Evolutionary conservation across 2,888 invertebrate species (phyloP), one percentile per base, ranked within the genome.

Genomic region (Nomada lathburiana): DNA sequence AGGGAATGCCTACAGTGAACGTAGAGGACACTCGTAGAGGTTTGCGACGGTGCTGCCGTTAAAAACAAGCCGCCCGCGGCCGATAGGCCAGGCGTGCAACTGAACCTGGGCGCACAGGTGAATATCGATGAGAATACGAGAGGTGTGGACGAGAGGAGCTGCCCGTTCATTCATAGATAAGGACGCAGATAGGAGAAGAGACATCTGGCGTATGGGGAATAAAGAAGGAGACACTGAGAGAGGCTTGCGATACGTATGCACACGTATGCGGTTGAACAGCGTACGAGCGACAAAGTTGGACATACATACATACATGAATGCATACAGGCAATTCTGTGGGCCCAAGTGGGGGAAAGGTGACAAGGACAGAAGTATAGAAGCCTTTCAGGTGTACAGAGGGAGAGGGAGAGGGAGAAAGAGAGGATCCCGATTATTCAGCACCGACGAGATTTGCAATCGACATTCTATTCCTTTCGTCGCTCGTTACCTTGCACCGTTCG

Each of bases 401-500:
- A 44, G 11, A 29, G 26, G 20, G 13, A 36, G 44, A 62, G 53
- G 65, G 9, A 63, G 60, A 50, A 65, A 47, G 23, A 57, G 68
- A 59, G 71, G 80, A 80, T 86, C 76, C 69, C 86, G 87, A 87
- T 87, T 87, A 88, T 87, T 84, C 86, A 81, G 81, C 86, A 86
- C 86, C 86, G 79, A 79, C 72, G 86, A 81, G 84, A 88, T 87
- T 87, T 76, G 88, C 88, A 84, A 87, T 86, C 88, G 88, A 88
- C 86, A 71, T 83, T 84, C 86, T 78, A 74, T 79, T 83, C 86
- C 67, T 80, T 80, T 84, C 81, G 79, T 82, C 84, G 79, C 84
- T 87, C 87, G 83, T 88, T 86, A 88, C 77, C 65, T 77, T 53
- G 76, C 67, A 79, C 81, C 57, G 79, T 65, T 80, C 71, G 75